Conservation (phyloP, 1,140 invertebrate species). For the Chironomus tepperi region DNA sequence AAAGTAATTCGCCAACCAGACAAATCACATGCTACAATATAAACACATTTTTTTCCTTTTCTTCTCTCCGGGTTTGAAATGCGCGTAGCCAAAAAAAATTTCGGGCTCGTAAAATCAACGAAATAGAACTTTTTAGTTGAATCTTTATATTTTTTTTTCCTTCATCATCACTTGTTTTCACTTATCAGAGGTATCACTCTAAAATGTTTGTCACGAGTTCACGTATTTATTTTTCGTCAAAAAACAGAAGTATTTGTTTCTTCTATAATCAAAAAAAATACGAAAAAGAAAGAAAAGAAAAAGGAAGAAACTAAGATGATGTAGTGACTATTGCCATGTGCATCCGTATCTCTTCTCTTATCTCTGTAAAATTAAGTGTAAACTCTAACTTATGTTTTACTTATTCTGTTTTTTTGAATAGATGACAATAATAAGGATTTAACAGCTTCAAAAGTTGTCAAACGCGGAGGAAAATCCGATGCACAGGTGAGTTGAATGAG, state of each 20-base stretch:
- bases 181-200: not conserved
- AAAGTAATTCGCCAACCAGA: too few relatives aligned
- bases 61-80: too few relatives aligned
- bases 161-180: conserved; percentile 11
- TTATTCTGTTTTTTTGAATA: not conserved
- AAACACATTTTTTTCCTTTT: too few relatives aligned
- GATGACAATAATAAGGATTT: conserved; percentile 5
- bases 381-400: not conserved
- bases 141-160: not conserved
- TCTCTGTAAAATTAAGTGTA: too few relatives aligned
- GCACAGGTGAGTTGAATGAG: not conserved
- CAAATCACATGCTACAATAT: too few relatives aligned
- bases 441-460: conserved; percentile 18
- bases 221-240: not conserved
- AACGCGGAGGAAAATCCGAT: not conserved
- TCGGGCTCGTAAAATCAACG: not conserved
- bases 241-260: not conserved
- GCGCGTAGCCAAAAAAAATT: too few relatives aligned
- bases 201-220: conserved; percentile 4
- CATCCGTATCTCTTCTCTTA: not conserved
- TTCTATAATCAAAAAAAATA: not conserved
- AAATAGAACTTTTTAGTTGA: not conserved
- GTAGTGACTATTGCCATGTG: not conserved
- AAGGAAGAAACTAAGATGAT: not conserved
- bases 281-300: too few relatives aligned